Conservation (phyloP, 2,113 vertebrate genomes). For the Pandion haliaetus region DNA sequence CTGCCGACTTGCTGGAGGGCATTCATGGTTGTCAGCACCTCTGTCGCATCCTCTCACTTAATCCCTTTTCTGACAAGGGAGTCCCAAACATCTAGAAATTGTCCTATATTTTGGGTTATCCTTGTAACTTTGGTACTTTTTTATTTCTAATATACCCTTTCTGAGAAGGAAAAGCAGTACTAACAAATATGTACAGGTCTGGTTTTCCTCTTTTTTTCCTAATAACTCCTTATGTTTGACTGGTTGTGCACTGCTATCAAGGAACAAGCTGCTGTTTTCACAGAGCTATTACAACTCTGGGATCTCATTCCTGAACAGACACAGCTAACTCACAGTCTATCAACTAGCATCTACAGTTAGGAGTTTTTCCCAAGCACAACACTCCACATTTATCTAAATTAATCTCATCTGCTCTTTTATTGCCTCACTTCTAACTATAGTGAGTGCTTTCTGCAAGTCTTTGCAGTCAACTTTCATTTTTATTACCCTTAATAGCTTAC, state of each 20-base stretch:
- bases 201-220: not conserved
- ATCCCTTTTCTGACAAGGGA: not conserved
- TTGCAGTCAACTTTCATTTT: not conserved
- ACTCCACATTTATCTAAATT: constrained; percentile 13
- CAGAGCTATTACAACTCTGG: not conserved
- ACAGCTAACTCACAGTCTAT: not conserved
- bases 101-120: not conserved
- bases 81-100: not conserved
- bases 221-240: not conserved
- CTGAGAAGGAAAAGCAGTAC: not conserved
- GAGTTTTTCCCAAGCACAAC: not conserved
- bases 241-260: not conserved
- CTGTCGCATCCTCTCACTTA: not conserved
- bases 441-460: not conserved
- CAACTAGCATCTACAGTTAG: not conserved
- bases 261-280: not conserved
- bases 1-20: not conserved
- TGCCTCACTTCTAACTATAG: not conserved
- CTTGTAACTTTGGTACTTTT: not conserved
- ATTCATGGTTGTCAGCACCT: not conserved
- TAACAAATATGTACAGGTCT: not conserved
- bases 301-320: not conserved
- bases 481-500: not conserved
- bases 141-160: not conserved
- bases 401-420: not conserved